Base-by-base conservation (phyloP, 2,797 vertebrate species). In the Mus minutoides region DNA sequence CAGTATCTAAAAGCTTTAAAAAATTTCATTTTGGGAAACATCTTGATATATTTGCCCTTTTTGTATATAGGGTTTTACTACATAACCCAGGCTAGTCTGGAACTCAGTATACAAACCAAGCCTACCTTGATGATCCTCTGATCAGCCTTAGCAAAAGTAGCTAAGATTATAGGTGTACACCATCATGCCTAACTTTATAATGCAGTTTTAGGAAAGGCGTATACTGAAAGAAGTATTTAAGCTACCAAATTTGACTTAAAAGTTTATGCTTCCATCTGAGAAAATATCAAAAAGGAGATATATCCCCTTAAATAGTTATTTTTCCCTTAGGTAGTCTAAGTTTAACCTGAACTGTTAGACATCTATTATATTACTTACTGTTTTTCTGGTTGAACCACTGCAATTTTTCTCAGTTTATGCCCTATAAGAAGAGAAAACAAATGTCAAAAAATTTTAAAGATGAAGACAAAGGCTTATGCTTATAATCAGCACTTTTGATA, bases 351-450 rank as follows among this genome's bases (percentile, higher is more conserved):
- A 75, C 71, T 21, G 2, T 67, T 43, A 96, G 73, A 37, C 71
- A 96, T 87, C 73, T 73, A 1, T 43, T 83, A 71, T 24, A 71
- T 75, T 98, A 99, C 99, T 99, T 98, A 99, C 99, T 99, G 99
- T 98, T 99, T 99, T 97, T 99, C 99, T 89, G 99, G 99, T 94
- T 99, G 99, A 98, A 99, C 99, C 90, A 99, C 99, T 75, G 99
- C 99, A 77, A 99, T 98, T 98, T 99, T 99, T 97, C 99, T 99
- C 98, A 99, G 99, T 96, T 99, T 99, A 97, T 99, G 99, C 92
- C 99, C 99, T 99, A 97, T 91, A 99, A 98, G 64, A 76, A 77
- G 94, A 97, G 76, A 90, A 92, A 83, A 77, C 91, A 77, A 49
- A 95, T 92, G 46, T 40, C 95, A 97, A 60, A 77, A 79, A 31